phyloP scores from a whole-genome alignment of 2,797 vertebrate species.

The Pitangus sulphuratus region DNA sequence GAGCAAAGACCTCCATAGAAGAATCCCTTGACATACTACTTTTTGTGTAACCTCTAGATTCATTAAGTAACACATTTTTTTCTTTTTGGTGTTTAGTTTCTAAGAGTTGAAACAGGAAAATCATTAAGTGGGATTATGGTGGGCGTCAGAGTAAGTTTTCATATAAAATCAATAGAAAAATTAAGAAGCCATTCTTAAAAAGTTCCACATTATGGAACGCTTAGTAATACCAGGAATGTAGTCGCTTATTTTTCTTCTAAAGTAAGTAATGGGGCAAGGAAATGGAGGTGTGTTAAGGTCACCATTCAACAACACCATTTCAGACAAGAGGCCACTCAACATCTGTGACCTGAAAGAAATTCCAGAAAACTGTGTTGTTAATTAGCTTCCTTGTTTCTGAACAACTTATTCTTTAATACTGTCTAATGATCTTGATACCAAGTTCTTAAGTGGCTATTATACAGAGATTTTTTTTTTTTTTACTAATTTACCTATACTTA shows the following conservation, averaged over 20 bases:
- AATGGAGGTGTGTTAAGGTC: neutral
- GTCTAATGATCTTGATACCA: neutral
- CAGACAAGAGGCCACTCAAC: neutral
- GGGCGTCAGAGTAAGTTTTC: neutral
- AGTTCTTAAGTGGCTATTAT: neutral
- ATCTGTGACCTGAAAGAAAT: neutral
- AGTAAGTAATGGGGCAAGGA: neutral
- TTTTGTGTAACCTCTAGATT: neutral
- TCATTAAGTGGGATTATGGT: accelerated
- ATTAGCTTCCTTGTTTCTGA: neutral
- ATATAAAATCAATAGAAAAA: neutral
- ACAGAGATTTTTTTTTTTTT: neutral
- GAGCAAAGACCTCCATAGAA: neutral
- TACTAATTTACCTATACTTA: neutral
- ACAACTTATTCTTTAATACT: neutral
- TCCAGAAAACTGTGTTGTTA: neutral
- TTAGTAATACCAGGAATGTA: neutral
- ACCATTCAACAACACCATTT: neutral
- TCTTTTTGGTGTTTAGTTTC: neutral
- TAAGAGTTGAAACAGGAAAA: neutral
- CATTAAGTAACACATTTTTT: neutral
- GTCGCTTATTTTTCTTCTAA: neutral
- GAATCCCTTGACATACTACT: neutral
- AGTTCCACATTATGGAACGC: neutral
- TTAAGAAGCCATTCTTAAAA: neutral